Percentiles rank a stretch among this genome's conserved stretches.
phyloP scores from a whole-genome alignment of 2,113 vertebrate genomes.

The Myotis yumanensis region DNA sequence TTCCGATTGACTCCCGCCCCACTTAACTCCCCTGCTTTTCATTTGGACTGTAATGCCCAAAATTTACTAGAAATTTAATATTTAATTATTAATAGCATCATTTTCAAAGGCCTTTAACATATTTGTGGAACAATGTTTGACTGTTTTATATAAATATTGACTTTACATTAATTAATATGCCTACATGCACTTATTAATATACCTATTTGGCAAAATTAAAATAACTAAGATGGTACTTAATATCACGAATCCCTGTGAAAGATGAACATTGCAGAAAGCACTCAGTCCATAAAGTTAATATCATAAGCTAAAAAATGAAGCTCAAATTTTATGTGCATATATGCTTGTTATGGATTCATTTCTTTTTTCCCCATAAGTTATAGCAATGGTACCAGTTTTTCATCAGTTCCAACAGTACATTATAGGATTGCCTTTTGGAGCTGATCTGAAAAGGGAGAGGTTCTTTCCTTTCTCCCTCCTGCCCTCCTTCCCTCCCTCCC shows the following conservation, averaged over 20 bases:
- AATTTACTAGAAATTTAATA: not conserved
- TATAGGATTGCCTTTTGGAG: not conserved
- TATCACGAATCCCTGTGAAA: not conserved
- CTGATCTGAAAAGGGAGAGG: not conserved
- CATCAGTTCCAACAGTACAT: not conserved
- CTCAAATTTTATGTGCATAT: not conserved
- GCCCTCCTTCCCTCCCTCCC: not conserved
- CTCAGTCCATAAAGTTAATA: not conserved
- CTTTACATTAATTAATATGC: constrained; percentile 22
- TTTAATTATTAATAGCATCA: not conserved
- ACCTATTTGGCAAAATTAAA: constrained; percentile 34
- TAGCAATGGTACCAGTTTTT: not conserved
- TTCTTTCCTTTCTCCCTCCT: not conserved
- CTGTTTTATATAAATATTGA: constrained; percentile 17
- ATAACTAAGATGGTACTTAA: not conserved
- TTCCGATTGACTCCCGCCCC: not conserved
- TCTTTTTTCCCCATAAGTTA: not conserved
- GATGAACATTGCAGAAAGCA: not conserved
- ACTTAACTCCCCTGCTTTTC: not conserved
- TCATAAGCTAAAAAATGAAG: not conserved
- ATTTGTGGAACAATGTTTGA: not conserved
- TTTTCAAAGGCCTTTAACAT: not conserved
- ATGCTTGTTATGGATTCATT: not conserved
- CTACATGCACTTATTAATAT: not conserved
- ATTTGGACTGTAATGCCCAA: constrained; percentile 24